These are phyloP conservation scores for Pao palembangensis DNA, from an alignment of 2,113 vertebrate genomes.

Conservation along the genomic window DNA sequence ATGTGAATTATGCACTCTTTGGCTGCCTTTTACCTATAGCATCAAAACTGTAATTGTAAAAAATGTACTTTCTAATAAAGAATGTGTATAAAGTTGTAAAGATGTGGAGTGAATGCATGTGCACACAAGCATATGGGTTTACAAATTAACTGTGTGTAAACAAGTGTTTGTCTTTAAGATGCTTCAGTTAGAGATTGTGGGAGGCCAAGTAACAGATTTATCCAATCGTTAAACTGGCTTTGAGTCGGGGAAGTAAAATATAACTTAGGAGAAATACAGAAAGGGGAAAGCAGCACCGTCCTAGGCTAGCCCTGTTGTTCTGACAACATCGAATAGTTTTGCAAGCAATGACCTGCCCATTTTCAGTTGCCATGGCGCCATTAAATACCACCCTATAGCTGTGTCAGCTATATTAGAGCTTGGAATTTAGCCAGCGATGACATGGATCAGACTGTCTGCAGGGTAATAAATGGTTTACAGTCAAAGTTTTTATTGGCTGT, in stretches of 20 bases:
- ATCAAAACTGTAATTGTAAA: not conserved
- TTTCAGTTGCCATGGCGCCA: slow-evolving; percentile 37
- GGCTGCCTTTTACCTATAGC: not conserved
- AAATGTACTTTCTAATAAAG: slow-evolving; percentile 32
- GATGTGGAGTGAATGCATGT: slow-evolving; percentile 1
- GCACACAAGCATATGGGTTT: not conserved
- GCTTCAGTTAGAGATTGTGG: not conserved
- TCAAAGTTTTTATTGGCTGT: too few species aligned
- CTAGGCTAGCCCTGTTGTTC: slow-evolving; percentile 43
- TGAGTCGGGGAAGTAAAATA: slow-evolving; percentile 4
- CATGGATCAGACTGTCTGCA: too few species aligned
- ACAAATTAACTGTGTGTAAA: not conserved
- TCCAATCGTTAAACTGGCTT: not conserved
- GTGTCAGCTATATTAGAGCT: too few species aligned
- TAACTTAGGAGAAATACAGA: not conserved
- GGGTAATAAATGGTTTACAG: too few species aligned
- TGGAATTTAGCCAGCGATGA: too few species aligned
- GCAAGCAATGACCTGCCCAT: slow-evolving; percentile 58
- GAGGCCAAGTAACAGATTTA: not conserved
- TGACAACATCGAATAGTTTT: slow-evolving; percentile 52
- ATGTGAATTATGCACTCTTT: slow-evolving; percentile 2
- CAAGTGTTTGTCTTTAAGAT: too few species aligned
- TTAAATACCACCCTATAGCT: too few species aligned
- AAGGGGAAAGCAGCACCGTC: slow-evolving; percentile 14
- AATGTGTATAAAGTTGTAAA: slow-evolving; percentile 22